Percentiles rank a stretch among this genome's conserved stretches.
Conservation (phyloP, 2,888 invertebrate genomes). For the Idaea dimidiata region DNA sequence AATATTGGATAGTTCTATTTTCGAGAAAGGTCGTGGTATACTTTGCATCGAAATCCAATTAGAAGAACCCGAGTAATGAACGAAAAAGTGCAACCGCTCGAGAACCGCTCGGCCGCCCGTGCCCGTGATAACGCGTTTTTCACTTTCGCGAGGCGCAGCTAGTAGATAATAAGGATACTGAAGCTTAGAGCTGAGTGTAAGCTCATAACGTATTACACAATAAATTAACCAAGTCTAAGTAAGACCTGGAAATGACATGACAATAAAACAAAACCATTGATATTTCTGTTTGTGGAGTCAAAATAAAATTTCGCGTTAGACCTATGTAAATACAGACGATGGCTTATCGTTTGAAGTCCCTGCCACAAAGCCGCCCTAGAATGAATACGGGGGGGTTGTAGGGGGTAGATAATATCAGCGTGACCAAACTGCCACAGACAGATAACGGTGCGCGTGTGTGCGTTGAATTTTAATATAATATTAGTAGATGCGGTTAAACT, state of each 20-base stretch:
- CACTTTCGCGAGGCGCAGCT: too few relatives aligned
- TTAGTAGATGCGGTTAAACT: slow-evolving; percentile 41
- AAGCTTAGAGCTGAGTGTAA: too few relatives aligned
- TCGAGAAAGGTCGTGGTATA: too few relatives aligned
- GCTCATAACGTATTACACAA: background rate
- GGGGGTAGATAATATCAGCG: slow-evolving; percentile 63
- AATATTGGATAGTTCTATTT: too few relatives aligned
- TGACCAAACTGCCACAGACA: slow-evolving; percentile 71
- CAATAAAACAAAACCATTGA: slow-evolving; percentile 33
- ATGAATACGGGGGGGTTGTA: slow-evolving; percentile 31
- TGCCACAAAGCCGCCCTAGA: slow-evolving; percentile 50
- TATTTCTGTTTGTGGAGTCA: slow-evolving; percentile 40
- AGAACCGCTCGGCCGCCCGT: too few relatives aligned
- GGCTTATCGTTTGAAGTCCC: slow-evolving; percentile 64
- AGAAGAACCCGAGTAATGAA: too few relatives aligned
- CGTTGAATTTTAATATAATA: slow-evolving; percentile 65
- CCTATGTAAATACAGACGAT: slow-evolving; percentile 54
- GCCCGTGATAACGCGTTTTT: too few relatives aligned
- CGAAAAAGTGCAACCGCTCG: too few relatives aligned
- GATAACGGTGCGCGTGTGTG: slow-evolving; percentile 64
- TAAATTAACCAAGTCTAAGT: background rate
- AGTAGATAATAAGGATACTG: too few relatives aligned
- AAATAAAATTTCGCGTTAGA: slow-evolving; percentile 56
- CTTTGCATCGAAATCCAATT: too few relatives aligned
- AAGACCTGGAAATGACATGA: slow-evolving; percentile 33